These are phyloP conservation scores for Heliornis fulica DNA, from an alignment of 2,113 vertebrate genomes.

Conservation along the genomic window DNA sequence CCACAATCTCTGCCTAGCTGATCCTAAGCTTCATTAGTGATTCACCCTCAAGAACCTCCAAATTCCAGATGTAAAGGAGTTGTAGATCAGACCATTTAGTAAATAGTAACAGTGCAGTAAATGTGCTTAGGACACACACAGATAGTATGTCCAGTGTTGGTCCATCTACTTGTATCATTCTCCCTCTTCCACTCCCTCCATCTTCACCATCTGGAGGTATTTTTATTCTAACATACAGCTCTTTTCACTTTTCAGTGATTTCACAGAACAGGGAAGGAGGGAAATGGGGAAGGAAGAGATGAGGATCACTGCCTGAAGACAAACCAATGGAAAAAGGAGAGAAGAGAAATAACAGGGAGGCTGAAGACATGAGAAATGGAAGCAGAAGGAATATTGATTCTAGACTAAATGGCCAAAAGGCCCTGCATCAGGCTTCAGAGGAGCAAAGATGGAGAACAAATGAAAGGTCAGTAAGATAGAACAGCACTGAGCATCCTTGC, in stretches of 20 bases:
- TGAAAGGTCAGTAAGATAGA: background rate
- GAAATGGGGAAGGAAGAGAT: background rate
- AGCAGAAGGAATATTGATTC: background rate
- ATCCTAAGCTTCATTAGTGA: background rate
- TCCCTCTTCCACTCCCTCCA: background rate
- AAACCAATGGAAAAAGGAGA: background rate
- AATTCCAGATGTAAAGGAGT: background rate
- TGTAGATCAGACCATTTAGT: background rate
- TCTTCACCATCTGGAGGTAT: background rate
- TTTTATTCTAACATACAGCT: background rate
- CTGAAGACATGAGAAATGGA: background rate
- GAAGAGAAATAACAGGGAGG: background rate
- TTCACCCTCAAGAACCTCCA: background rate
- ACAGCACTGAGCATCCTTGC: background rate
- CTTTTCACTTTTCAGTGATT: background rate
- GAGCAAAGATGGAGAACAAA: accelerated
- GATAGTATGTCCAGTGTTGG: background rate
- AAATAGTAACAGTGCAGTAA: background rate
- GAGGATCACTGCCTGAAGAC: background rate
- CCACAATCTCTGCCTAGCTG: background rate
- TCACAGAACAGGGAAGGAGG: background rate
- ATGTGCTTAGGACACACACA: background rate
- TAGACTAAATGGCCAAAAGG: background rate
- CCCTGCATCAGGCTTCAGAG: background rate
- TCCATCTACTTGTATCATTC: background rate